Evolutionary conservation across 2,888 invertebrate species (phyloP), one percentile per base, ranked within the genome.

Genomic region (Orchesella flavescens): DNA sequence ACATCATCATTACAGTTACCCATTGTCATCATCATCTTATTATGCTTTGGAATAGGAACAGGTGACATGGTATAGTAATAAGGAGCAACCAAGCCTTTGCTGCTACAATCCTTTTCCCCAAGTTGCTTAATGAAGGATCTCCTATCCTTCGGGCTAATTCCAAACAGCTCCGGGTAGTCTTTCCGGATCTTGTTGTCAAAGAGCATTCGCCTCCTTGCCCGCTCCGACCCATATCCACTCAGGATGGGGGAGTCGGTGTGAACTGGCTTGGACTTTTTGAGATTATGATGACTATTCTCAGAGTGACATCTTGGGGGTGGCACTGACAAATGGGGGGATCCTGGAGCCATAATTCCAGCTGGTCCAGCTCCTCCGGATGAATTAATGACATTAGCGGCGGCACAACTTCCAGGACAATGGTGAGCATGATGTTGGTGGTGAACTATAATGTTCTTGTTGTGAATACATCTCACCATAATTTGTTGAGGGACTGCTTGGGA

Each of bases 121-220:
- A 87, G 72, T 55, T 83, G 83, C 72, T 87, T 87, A 13, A 87
- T 87, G 19, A 86, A 88, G 15, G 86, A 84, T 53, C 88, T 61
- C 12, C 88, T 55, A 73, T 88, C 88, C 61, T 86, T 83, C 13
- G 88, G 88, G 9, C 86, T 88, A 24, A 88, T 88, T 12, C 88
- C 88, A 73, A 88, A 88, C 24, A 88, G 57, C 83, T 88, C 88
- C 0, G 88, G 88, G 59, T 88, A 88, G 65, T 88, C 87, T 59
- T 86, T 75, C 13, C 84, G 84, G 4, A 88, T 73, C 74, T 87
- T 87, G 77, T 85, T 85, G 65, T 88, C 88, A 46, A 83, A 84
- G 7, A 87, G 74, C 19, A 88, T 75, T 13, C 88, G 59, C 23
- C 87, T 69, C 21, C 87, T 59, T 2, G 85, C 76, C 34, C 84